Evolutionary conservation across 2,888 invertebrate genomes (phyloP).

Genomic region (Apodemia mormo): DNA sequence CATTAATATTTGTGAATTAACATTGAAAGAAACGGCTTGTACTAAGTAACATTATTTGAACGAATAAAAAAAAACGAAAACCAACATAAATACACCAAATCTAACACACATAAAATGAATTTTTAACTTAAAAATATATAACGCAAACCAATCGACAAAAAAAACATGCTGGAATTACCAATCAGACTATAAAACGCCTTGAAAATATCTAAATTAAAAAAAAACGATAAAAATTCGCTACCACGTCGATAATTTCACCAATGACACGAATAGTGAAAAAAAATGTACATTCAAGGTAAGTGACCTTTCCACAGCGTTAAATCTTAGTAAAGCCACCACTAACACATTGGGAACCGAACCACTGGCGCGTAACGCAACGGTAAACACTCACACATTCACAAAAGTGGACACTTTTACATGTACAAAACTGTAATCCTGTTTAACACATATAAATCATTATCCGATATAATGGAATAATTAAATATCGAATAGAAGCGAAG

Average conservation of each 20-base stretch:
- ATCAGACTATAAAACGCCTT: neutral
- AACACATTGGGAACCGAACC: constrained; percentile 69
- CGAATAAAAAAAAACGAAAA: neutral
- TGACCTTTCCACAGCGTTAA: constrained; percentile 73
- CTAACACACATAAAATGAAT: neutral
- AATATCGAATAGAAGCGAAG: constrained; percentile 26
- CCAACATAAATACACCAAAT: neutral
- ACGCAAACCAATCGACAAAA: neutral
- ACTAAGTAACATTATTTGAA: neutral
- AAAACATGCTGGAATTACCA: neutral
- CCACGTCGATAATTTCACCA: constrained; percentile 30
- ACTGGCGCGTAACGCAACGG: constrained; percentile 75
- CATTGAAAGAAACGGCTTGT: neutral
- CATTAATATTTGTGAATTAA: neutral
- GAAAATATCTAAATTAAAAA: neutral
- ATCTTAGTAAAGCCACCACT: constrained; percentile 72
- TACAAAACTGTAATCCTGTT: constrained; percentile 46
- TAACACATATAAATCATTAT: constrained; percentile 12
- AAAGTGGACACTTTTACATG: constrained; percentile 42
- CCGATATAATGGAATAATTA: constrained; percentile 23
- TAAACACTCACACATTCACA: constrained; percentile 52
- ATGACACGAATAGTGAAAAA: constrained; percentile 31
- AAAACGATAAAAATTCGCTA: neutral
- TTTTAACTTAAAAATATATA: neutral
- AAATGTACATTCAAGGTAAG: constrained; percentile 66